Evolutionary conservation across 2,888 invertebrate genomes (phyloP).

Genomic region (Eucera pruinosa): DNA sequence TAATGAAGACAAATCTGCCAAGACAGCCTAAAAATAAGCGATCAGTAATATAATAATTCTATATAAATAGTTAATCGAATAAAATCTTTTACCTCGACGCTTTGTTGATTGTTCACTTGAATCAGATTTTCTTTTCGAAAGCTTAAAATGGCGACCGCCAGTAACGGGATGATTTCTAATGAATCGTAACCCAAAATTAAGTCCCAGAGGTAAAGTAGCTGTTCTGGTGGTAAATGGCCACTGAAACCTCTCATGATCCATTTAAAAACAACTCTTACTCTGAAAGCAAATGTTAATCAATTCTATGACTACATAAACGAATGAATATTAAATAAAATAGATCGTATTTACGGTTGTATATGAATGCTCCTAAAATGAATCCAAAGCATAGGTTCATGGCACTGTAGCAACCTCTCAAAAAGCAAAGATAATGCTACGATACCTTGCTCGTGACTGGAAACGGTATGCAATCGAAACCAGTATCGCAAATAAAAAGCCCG

Average conservation of each 20-base stretch:
- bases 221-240: slow-evolving; percentile 96
- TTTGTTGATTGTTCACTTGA: slow-evolving; percentile 90
- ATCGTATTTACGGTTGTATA: slow-evolving; percentile 93
- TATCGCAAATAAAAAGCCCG: slow-evolving; percentile 95
- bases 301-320: background rate
- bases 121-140: slow-evolving; percentile 94
- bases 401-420: slow-evolving; percentile 95
- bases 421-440: slow-evolving; percentile 95
- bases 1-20: slow-evolving; percentile 94
- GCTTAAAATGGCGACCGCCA: slow-evolving; percentile 93
- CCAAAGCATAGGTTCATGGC: slow-evolving; percentile 95
- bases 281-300: slow-evolving; percentile 81
- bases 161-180: slow-evolving; percentile 93
- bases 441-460: slow-evolving; percentile 96
- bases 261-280: slow-evolving; percentile 95
- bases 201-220: slow-evolving; percentile 96
- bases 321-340: background rate
- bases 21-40: slow-evolving; percentile 87
- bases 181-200: slow-evolving; percentile 96
- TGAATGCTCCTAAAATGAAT: slow-evolving; percentile 94
- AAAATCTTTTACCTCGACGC: slow-evolving; percentile 87
- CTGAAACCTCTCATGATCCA: slow-evolving; percentile 99
- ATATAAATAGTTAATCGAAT: background rate
- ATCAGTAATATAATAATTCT: slow-evolving; percentile 18
- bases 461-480: slow-evolving; percentile 95